These are phyloP conservation scores for Drosophila repletoides DNA, from an alignment of 1,140 invertebrate species.

Conservation along the genomic window DNA sequence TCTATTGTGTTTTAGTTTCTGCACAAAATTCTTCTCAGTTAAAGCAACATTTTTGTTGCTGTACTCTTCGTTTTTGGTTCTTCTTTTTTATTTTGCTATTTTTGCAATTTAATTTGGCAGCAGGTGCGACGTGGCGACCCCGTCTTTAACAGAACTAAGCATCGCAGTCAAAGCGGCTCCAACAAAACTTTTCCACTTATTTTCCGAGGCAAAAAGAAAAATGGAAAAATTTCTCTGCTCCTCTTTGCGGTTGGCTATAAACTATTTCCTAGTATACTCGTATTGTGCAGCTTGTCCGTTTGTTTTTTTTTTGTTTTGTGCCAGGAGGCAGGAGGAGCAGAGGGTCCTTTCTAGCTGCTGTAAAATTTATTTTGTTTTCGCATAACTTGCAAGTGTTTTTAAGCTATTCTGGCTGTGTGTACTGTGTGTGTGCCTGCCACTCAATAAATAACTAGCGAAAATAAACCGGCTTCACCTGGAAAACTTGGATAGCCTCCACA, in stretches of 20 bases:
- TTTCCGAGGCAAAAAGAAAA: slow-evolving; percentile 22
- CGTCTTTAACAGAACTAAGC: slow-evolving; percentile 55
- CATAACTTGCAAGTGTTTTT: slow-evolving; percentile 60
- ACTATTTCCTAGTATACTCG: slow-evolving; percentile 43
- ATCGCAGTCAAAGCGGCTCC: slow-evolving; percentile 45
- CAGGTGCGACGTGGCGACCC: slow-evolving; percentile 63
- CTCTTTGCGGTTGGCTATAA: slow-evolving; percentile 49
- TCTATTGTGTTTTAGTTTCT: slow-evolving; percentile 18
- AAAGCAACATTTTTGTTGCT: background rate
- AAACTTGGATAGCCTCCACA: slow-evolving; percentile 45
- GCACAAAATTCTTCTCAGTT: too few relatives aligned
- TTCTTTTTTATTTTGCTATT: slow-evolving; percentile 17
- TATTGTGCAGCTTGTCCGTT: slow-evolving; percentile 22
- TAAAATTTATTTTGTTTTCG: slow-evolving; percentile 77
- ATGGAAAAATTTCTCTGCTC: slow-evolving; percentile 20
- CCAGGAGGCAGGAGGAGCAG: background rate
- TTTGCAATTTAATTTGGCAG: slow-evolving; percentile 69
- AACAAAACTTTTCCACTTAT: slow-evolving; percentile 73
- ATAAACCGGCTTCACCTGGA: slow-evolving; percentile 40
- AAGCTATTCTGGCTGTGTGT: slow-evolving; percentile 13
- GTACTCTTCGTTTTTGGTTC: background rate
- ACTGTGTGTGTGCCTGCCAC: slow-evolving; percentile 30
- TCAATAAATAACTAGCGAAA: slow-evolving; percentile 74
- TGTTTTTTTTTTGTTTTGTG: slow-evolving; percentile 1
- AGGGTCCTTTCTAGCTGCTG: slow-evolving; percentile 39